Evolutionary conservation across 2,797 vertebrate genomes (phyloP).

Genomic region (Notoglanidium macrostoma): DNA sequence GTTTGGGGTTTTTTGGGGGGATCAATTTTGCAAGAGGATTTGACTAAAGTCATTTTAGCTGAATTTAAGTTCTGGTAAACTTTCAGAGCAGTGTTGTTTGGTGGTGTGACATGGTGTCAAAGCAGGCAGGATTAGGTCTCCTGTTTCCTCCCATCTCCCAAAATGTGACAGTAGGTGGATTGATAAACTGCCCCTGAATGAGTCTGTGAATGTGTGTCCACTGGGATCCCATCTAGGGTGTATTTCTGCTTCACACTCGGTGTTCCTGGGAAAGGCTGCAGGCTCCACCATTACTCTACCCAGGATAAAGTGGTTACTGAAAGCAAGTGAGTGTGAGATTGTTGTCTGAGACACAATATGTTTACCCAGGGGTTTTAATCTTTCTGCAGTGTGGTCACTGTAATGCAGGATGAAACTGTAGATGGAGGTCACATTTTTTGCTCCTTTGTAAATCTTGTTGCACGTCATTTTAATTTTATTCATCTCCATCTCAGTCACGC

Average conservation of each 20-base stretch:
- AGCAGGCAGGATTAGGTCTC: neutral
- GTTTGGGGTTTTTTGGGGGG: neutral
- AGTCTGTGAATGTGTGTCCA: neutral
- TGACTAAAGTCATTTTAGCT: neutral
- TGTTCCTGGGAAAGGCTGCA: neutral
- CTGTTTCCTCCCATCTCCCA: neutral
- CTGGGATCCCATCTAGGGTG: neutral
- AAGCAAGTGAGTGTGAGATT: neutral
- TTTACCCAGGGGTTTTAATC: constrained; percentile 24
- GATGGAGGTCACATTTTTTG: constrained; percentile 20
- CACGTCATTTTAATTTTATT: constrained; percentile 17
- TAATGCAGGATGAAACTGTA: neutral
- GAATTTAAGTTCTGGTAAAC: neutral
- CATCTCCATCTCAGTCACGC: constrained; percentile 32
- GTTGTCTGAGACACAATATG: neutral
- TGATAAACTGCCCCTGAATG: neutral
- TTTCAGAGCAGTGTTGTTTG: neutral
- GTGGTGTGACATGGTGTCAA: neutral
- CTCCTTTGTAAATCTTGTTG: constrained; percentile 34
- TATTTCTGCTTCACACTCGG: neutral
- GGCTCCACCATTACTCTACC: neutral
- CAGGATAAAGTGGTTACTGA: neutral
- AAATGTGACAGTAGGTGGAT: neutral
- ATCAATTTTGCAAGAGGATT: neutral
- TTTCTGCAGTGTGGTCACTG: constrained; percentile 27